Evolutionary conservation across 2,113 vertebrate genomes (phyloP), one percentile per base, ranked within the genome.

Genomic region (Caranx melampygus): DNA sequence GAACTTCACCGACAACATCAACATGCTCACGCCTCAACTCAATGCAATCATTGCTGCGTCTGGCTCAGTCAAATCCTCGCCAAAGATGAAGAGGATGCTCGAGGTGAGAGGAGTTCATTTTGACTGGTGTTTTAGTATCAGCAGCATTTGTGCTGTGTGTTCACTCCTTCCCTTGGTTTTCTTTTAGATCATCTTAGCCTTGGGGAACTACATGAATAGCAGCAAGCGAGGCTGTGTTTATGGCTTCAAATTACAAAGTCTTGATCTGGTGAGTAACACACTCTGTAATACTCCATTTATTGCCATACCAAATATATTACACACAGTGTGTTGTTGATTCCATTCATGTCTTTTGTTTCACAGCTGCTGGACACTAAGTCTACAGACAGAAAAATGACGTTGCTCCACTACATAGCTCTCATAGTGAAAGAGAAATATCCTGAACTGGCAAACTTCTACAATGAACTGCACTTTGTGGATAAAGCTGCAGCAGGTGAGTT

Each of bases 161-260:
- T 79, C 0, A 52, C 68, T 4, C 0, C 2, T 37, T 78, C 2
- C 78, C 82, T 34, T 69, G 49, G 13, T 63, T 21, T 63, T 0
- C 81, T 45, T 70, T 11, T 84, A 99, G 98, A 98, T 99, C 87
- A 99, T 99, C 77, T 87, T 99, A 81, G 98, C 98, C 0, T 75
- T 99, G 65, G 98, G 98, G 49, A 99, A 99, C 93, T 99, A 99
- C 92, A 99, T 99, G 98, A 99, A 99, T 92, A 99, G 98, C 93
- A 98, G 98, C 93, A 98, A 98, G 90, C 95, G 98, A 20, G 98
- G 98, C 0, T 96, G 96, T 0, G 97, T 99, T 76, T 99, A 99
- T 0, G 98, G 98, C 67, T 99, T 99, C 87, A 97, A 97, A 87
- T 91, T 97, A 35, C 97, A 97, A 90, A 97, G 97, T 92, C 92